Evolutionary conservation across 2,113 vertebrate genomes (phyloP).

Genomic region (Mobula birostris): DNA sequence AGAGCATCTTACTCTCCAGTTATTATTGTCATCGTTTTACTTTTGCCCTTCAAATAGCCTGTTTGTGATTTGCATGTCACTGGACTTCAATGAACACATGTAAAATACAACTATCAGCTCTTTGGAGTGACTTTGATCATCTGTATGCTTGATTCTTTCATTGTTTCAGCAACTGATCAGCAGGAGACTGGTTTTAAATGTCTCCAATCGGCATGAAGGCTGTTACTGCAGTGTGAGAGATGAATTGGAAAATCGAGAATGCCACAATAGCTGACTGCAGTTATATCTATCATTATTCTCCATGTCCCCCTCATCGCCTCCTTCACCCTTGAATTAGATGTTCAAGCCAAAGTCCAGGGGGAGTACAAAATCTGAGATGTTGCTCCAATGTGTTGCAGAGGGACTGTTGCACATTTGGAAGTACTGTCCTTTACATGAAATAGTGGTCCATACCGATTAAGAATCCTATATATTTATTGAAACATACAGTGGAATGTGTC

Average conservation of each 20-base stretch:
- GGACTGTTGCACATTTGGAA: too few relatives aligned
- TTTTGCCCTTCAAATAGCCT: background rate
- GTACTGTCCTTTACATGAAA: too few relatives aligned
- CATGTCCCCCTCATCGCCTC: background rate
- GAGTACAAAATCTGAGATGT: background rate
- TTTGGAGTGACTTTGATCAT: background rate
- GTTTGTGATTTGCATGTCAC: background rate
- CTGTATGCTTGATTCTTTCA: background rate
- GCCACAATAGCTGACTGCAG: background rate
- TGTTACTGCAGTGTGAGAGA: background rate
- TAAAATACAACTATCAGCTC: background rate
- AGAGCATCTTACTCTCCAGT: too few relatives aligned
- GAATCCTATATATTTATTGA: too few relatives aligned
- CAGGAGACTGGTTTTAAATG: background rate
- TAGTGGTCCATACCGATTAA: too few relatives aligned
- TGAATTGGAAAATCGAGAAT: background rate
- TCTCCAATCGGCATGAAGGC: background rate
- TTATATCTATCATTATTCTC: background rate
- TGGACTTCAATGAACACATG: background rate
- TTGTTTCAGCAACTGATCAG: constrained; percentile 1
- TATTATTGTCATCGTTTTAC: background rate
- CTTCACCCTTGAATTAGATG: background rate
- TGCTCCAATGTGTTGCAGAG: too few relatives aligned
- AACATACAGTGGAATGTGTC: too few relatives aligned
- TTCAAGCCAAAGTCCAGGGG: background rate